Evolutionary conservation across 2,113 vertebrate genomes (phyloP), one percentile per base, ranked within the genome.

Genomic region (Cyanoliseus patagonus): DNA sequence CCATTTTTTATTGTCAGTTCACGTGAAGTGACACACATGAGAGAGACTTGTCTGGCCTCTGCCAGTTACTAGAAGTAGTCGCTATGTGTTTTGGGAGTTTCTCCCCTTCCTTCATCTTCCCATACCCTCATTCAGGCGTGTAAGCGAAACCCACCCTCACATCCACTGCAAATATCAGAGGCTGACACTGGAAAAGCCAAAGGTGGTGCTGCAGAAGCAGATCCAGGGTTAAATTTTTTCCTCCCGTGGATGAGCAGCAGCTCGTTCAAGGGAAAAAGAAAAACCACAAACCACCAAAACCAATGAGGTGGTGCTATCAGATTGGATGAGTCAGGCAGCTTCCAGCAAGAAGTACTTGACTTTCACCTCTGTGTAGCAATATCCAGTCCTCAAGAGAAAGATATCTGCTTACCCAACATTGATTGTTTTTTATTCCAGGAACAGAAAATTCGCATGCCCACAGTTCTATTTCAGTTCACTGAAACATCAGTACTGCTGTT

Each of bases 121-220:
- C 1, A 0, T 15, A 30, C 25, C 14, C 18, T 69, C n/a, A 44
- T 22, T 23, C 24, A 41, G 63, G 59, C 1, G 0, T 19, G 17
- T 35, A 55, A 61, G 35, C 1, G 4, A 79, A 91, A 76, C 27
- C 27, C 46, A 51, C 17, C 4, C 10, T 52, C 49, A 28, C 5
- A 51, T 31, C 24, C 33, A 9, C 46, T 63, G 17, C 31, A 75
- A 51, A 19, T 47, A 69, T 3, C 49, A 41, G 69, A 44, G 16
- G 17, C 23, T 44, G 1, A 0, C 11, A 13, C 27, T 59, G 69
- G 59, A 62, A 77, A 70, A 86, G 31, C 24, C 17, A n/a, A 53
- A n/a, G 20, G 5, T 27, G 1, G 1, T 78, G 37, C 44, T 57
- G 42, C 46, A 75, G 61, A 31, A 83, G 41, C 37, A 57, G 31